A percentile compares a stretch with the other conserved stretches of the same genome.
Conservation (phyloP, 1,140 invertebrate species). For the Drosophila melanogaster region DNA sequence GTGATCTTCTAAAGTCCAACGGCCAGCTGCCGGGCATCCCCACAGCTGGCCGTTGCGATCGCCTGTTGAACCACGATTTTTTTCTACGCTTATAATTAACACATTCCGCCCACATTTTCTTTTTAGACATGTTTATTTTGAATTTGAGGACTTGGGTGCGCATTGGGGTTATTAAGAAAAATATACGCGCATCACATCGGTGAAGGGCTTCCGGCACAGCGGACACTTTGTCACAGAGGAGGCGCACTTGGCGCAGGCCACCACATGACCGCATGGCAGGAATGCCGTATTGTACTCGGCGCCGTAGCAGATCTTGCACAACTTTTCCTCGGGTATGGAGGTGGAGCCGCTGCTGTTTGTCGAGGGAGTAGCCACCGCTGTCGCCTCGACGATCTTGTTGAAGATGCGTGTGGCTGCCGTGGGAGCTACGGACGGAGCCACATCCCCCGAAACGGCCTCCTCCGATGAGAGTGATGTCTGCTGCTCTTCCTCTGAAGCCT, state of each 20-base stretch:
- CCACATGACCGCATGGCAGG: slow-evolving; percentile 93
- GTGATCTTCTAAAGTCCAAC: slow-evolving; percentile 20
- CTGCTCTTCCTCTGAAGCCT: neutral
- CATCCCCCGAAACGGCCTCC: slow-evolving; percentile 21
- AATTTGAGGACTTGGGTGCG: neutral
- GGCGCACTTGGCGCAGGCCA: slow-evolving; percentile 94
- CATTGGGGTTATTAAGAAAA: slow-evolving; percentile 71
- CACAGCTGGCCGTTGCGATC: slow-evolving; percentile 57
- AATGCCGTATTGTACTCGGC: slow-evolving; percentile 94
- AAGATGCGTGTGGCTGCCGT: slow-evolving; percentile 51
- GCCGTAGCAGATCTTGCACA: slow-evolving; percentile 89
- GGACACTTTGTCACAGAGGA: slow-evolving; percentile 91
- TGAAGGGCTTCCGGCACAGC: slow-evolving; percentile 90
- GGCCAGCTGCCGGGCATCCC: slow-evolving; percentile 42
- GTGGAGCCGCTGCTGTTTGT: slow-evolving; percentile 7
- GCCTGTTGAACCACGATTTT: slow-evolving; percentile 18
- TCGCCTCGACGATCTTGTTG: slow-evolving; percentile 51
- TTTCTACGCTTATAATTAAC: slow-evolving; percentile 36
- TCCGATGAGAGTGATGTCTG: neutral
- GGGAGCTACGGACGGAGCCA: slow-evolving; percentile 20
- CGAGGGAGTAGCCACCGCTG: neutral
- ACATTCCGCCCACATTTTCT: slow-evolving; percentile 27
- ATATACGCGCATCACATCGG: slow-evolving; percentile 84
- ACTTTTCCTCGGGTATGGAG: slow-evolving; percentile 85
- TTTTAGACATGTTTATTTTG: slow-evolving; percentile 6